Evolutionary conservation across 2,113 vertebrate genomes (phyloP), one percentile per base, ranked within the genome.

Genomic region (Dissostichus mawsoni): DNA sequence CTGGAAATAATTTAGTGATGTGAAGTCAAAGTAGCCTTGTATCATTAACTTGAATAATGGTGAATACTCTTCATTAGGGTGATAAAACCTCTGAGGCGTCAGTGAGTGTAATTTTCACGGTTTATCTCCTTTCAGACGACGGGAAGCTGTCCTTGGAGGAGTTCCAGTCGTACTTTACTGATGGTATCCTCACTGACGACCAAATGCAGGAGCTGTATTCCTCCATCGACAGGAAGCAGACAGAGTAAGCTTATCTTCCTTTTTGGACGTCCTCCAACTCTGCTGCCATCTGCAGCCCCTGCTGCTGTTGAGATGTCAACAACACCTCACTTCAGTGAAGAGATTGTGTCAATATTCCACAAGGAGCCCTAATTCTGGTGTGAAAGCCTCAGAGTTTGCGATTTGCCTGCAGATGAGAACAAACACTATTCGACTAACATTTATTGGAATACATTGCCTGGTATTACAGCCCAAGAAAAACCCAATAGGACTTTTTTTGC

Each of bases 101-200:
- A 41, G 17, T 63, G 23, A 65, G 57, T 81, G 33, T 75, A 8
- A 75, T 62, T 76, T 69, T 76, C 17, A 47, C 3, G 9, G 18
- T 56, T 72, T 74, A 20, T 86, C 69, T 87, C 48, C 57, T 78
- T 78, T 65, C 94, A 98, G 98, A 99, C 82, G 98, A 98, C 4
- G 98, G 98, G 68, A 99, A 98, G 89, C 94, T 98, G 80, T 98
- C 97, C 25, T 96, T 98, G 89, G 97, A 98, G 87, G 97, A 99
- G 91, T 99, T 99, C 94, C 97, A 97, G 94, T 97, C 97, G 29
- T 98, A 97, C 82, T 99, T 98, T 58, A 91, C 96, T 3, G 98
- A 99, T 59, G 97, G 97, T 53, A 95, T 99, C 92, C 96, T 99
- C 76, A 97, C 96, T 20, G 94, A 95, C 0, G 94, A 95, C 77